Conservation (phyloP, 1,140 invertebrate species). For the Homalodisca vitripennis region DNA sequence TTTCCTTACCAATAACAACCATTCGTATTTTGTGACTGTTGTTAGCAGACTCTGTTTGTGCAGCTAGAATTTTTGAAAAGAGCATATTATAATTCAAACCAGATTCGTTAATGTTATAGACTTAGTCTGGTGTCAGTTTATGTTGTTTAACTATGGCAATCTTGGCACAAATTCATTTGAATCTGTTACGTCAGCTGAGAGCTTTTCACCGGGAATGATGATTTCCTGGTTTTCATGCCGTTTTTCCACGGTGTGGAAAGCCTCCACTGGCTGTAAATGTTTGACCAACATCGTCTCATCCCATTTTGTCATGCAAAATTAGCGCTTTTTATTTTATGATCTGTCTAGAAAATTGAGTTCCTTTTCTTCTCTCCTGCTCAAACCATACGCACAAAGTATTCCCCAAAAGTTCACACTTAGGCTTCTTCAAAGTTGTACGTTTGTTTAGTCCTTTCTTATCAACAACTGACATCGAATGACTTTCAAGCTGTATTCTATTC, state of each 20-base stretch:
- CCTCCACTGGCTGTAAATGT: conserved; percentile 21
- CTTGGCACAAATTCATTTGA: conserved; percentile 32
- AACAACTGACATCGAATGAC: not conserved
- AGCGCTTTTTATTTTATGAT: conserved; percentile 16
- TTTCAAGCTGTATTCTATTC: conserved; percentile 1
- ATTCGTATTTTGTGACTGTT: not conserved
- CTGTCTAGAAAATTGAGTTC: too few species aligned
- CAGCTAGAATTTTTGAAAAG: conserved; percentile 35
- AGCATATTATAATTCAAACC: conserved; percentile 36
- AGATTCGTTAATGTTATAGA: too few species aligned
- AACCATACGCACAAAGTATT: too few species aligned
- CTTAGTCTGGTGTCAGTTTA: conserved; percentile 34
- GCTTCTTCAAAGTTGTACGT: conserved; percentile 24
- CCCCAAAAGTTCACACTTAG: conserved; percentile 10
- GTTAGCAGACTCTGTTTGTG: conserved; percentile 33
- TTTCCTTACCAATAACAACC: conserved; percentile 24
- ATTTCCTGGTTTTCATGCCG: conserved; percentile 30
- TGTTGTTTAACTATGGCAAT: conserved; percentile 33
- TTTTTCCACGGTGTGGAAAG: conserved; percentile 23
- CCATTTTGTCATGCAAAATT: conserved; percentile 17
- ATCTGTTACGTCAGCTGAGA: conserved; percentile 36
- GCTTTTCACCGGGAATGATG: too few species aligned
- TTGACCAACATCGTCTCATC: not conserved
- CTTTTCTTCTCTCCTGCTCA: too few species aligned
- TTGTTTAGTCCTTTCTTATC: conserved; percentile 6